Evolutionary conservation across 2,113 vertebrate genomes (phyloP).

Genomic region (Phoenicopterus ruber): DNA sequence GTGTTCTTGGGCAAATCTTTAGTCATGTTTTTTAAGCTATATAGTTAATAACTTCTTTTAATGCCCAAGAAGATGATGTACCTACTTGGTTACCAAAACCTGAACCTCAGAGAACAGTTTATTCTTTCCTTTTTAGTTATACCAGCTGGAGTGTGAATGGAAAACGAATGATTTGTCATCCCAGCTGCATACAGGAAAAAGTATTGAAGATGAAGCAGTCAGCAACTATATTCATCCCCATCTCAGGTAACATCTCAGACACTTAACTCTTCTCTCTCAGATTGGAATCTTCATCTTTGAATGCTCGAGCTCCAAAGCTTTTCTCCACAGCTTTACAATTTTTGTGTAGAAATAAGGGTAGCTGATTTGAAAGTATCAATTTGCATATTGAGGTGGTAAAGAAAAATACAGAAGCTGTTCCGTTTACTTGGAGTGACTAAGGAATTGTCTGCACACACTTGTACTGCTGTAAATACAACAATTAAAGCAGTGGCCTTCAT

Average conservation of each 20-base stretch:
- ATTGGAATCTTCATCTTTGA: background rate
- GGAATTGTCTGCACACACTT: background rate
- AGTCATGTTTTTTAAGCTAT: background rate
- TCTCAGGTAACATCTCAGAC: slow-evolving; percentile 75
- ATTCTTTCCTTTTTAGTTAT: slow-evolving; percentile 73
- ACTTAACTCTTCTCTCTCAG: background rate
- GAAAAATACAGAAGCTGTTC: background rate
- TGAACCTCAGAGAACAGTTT: background rate
- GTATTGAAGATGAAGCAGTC: slow-evolving; percentile 80
- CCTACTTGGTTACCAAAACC: background rate
- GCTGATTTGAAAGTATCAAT: background rate
- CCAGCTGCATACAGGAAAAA: slow-evolving; percentile 84
- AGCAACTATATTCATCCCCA: slow-evolving; percentile 85
- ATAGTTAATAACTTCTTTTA: background rate
- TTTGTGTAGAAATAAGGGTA: background rate
- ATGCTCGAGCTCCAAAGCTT: background rate
- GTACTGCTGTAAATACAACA: background rate
- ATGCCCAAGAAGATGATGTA: background rate
- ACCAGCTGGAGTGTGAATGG: slow-evolving; percentile 89
- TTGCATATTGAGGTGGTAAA: background rate
- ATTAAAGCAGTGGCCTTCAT: background rate
- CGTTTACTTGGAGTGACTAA: background rate
- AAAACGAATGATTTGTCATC: slow-evolving; percentile 81
- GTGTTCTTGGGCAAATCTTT: background rate
- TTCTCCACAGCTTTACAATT: background rate